phyloP scores from a whole-genome alignment of 2,888 invertebrate species.

The Pimpla rufipes region DNA sequence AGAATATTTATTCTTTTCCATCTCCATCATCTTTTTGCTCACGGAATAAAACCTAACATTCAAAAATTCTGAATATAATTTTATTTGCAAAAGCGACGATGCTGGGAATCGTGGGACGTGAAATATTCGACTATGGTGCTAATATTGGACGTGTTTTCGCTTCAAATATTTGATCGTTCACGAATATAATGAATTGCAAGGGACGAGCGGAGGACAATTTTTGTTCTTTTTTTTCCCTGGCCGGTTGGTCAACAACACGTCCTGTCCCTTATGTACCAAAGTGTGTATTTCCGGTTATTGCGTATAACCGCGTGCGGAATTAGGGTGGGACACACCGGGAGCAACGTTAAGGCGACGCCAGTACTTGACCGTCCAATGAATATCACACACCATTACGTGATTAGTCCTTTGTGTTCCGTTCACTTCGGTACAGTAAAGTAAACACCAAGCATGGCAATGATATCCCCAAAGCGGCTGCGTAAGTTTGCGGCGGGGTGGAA shows the following conservation, averaged over 20 bases:
- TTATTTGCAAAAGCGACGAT: too few species aligned
- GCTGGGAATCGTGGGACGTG: background rate
- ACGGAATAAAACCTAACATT: background rate
- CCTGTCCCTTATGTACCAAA: background rate
- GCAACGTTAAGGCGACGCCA: background rate
- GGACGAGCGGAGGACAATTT: too few species aligned
- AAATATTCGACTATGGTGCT: too few species aligned
- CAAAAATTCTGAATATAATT: background rate
- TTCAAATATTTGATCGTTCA: background rate
- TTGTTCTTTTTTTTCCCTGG: background rate
- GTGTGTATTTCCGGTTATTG: background rate
- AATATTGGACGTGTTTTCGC: background rate
- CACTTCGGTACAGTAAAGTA: slow-evolving; percentile 68
- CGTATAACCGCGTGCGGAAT: background rate
- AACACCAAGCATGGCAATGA: slow-evolving; percentile 64
- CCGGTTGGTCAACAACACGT: background rate
- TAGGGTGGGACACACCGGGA: background rate
- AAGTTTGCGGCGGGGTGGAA: background rate
- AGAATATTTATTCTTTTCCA: background rate
- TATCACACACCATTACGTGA: slow-evolving; percentile 72
- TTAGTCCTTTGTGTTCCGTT: slow-evolving; percentile 71
- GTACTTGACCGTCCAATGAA: background rate
- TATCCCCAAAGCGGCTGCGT: slow-evolving; percentile 30
- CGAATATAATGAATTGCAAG: background rate
- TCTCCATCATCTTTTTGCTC: background rate